These are phyloP conservation scores for Zingel zingel DNA, from an alignment of 2,113 vertebrate species.

Conservation along the genomic window DNA sequence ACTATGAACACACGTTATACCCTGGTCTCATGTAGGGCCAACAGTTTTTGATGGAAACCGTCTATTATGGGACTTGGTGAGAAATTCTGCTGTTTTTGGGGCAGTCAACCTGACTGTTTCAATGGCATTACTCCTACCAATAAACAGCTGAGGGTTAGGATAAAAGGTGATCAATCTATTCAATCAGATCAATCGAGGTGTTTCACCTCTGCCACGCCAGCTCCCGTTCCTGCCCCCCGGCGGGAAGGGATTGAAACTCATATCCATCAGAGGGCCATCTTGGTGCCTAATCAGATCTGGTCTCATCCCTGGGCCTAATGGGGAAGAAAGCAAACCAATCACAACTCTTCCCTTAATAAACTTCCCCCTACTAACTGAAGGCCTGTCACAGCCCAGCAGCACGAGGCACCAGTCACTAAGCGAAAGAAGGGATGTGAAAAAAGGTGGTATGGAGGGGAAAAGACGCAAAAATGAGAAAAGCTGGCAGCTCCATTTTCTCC, in stretches of 20 bases:
- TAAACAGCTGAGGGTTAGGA: conserved; percentile 30
- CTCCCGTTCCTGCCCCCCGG: conserved; percentile 79
- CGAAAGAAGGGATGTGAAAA: conserved; percentile 42
- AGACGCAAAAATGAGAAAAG: conserved; percentile 27
- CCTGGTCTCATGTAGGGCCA: background rate
- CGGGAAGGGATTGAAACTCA: conserved; percentile 82
- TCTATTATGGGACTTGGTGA: background rate
- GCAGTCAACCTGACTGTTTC: conserved; percentile 6
- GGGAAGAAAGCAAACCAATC: conserved; percentile 81
- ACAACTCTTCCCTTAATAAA: conserved; percentile 63
- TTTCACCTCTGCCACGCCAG: conserved; percentile 83
- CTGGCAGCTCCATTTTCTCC: conserved; percentile 23
- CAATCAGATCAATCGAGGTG: conserved; percentile 70
- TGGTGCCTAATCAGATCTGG: conserved; percentile 81
- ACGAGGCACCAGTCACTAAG: conserved; percentile 59
- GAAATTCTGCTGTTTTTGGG: conserved; percentile 4
- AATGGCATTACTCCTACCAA: conserved; percentile 29
- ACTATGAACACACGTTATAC: background rate
- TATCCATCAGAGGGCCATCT: conserved; percentile 83
- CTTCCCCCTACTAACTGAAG: conserved; percentile 31
- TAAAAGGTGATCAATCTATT: conserved; percentile 57
- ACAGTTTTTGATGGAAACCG: background rate
- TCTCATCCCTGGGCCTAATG: conserved; percentile 79
- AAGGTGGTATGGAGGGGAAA: conserved; percentile 40
- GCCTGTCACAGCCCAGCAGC: conserved; percentile 50